Evolutionary conservation across 2,888 invertebrate species (phyloP).

Genomic region (Lasioglossum pauxillum): DNA sequence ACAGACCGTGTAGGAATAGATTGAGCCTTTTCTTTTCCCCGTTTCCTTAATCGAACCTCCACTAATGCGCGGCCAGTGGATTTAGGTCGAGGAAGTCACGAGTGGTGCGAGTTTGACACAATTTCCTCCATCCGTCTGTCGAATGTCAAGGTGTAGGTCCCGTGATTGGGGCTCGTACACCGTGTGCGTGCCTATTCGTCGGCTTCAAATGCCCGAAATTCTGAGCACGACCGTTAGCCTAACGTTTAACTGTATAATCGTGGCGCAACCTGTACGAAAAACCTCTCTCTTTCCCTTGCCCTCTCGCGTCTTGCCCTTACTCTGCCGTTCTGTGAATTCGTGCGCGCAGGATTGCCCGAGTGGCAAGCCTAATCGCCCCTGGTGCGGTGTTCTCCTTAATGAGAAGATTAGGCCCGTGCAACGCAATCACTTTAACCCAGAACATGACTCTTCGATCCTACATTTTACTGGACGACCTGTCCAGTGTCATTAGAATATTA

Average conservation of each 20-base stretch:
- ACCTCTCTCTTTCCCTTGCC: constrained; percentile 20
- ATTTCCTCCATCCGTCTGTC: constrained; percentile 68
- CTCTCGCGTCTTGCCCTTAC: constrained; percentile 19
- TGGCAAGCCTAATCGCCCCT: constrained; percentile 11
- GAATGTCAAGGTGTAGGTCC: constrained; percentile 73
- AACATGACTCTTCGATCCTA: not conserved
- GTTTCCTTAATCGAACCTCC: constrained; percentile 14
- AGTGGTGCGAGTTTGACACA: constrained; percentile 68
- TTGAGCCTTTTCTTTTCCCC: constrained; percentile 8
- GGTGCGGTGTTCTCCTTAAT: not conserved
- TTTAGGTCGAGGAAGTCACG: constrained; percentile 71
- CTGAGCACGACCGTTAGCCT: constrained; percentile 77
- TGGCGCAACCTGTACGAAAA: constrained; percentile 68
- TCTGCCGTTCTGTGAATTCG: constrained; percentile 37
- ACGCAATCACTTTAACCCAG: not conserved
- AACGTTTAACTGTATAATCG: constrained; percentile 79
- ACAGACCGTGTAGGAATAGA: not conserved
- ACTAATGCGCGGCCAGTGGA: constrained; percentile 25
- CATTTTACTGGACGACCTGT: not conserved
- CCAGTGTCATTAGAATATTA: not conserved
- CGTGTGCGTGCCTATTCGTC: constrained; percentile 56
- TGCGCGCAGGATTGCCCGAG: constrained; percentile 29
- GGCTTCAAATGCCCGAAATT: constrained; percentile 77
- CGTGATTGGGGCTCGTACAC: constrained; percentile 30
- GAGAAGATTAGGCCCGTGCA: not conserved